Evolutionary conservation across 2,113 vertebrate genomes (phyloP), one percentile per base, ranked within the genome.

Genomic region (Ranitomeya imitator): DNA sequence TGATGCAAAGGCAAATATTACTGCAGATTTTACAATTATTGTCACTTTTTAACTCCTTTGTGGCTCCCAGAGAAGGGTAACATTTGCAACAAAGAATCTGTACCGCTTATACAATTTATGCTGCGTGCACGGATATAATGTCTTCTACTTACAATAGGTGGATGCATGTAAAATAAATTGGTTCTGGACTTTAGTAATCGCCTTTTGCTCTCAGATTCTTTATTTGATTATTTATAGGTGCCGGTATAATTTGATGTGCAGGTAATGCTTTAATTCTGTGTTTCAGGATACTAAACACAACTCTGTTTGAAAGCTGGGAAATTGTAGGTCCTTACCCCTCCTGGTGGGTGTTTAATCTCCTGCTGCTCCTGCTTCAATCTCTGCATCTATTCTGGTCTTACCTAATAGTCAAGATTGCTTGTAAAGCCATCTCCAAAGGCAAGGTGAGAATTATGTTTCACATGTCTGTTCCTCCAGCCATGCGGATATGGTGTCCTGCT

Each of bases 311-410:
- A 95, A 95, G 98, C 91, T 99, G 98, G 95, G 98, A 99, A 94
- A 96, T 98, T 37, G 94, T 99, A n/a, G 98, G 98, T 81, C 97
- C 96, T 85, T 99, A 95, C 92, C 98, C 98, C 26, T 97, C 97
- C 91, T 97, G 97, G 93, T 99, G 97, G 97, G 92, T 99, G 91
- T 97, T 99, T 92, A 97, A 98, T 80, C 89, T 95, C 84, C 94
- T 99, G 89, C 96, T 99, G 84, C 90, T 97, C 59, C 89, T 97
- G 92, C 92, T 99, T 92, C 97, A 98, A 94, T 94, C 96, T 37
- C 93, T 99, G 86, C 96, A 99, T 92, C 96, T 95, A 86, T 96
- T 98, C 92, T 99, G 98, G 98, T 97, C 98, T 89, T 99, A 98
- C 92, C 93, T 99, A 93, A 97, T 99, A 92, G 88, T 98, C 93